Percentiles rank a stretch among this genome's conserved stretches.
Evolutionary conservation across 2,888 invertebrate species (phyloP).

Genomic region (Ceraclea dissimilis): DNA sequence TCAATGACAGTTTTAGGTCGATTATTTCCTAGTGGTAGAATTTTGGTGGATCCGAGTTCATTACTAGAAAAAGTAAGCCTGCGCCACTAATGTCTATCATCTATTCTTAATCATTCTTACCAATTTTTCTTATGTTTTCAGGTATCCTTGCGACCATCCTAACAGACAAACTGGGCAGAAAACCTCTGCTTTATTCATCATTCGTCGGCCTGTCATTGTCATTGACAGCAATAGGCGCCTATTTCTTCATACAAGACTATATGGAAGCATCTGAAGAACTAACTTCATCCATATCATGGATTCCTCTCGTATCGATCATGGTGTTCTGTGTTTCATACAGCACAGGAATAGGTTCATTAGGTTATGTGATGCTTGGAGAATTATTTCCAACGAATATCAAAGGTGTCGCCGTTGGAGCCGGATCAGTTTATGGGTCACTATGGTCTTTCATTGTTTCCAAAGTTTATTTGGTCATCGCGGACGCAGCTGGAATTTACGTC

Average conservation of each 20-base stretch:
- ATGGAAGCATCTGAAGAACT: constrained; percentile 29
- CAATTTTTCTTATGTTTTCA: background rate
- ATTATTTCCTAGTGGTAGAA: no score
- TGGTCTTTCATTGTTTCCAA: constrained; percentile 42
- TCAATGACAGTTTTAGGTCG: no score
- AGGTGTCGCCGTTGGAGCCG: constrained; percentile 48
- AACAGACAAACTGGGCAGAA: constrained; percentile 47
- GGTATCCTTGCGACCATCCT: constrained; percentile 31
- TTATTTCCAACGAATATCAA: constrained; percentile 49
- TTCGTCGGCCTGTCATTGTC: constrained; percentile 38
- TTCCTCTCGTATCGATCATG: constrained; percentile 41
- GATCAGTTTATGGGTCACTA: constrained; percentile 44
- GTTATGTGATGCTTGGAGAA: constrained; percentile 46
- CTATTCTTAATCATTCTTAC: no score
- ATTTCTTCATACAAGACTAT: constrained; percentile 39
- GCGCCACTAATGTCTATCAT: no score
- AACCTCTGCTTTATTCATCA: constrained; percentile 45
- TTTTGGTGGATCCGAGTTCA: no score
- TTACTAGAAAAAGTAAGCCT: no score
- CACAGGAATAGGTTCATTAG: constrained; percentile 46
- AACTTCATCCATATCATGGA: constrained; percentile 32
- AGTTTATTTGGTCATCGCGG: constrained; percentile 37
- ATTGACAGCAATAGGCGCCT: constrained; percentile 36
- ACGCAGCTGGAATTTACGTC: constrained; percentile 36
- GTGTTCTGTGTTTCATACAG: constrained; percentile 43